phyloP scores from a whole-genome alignment of 1,140 invertebrate species.

The Charaxes varanes region DNA sequence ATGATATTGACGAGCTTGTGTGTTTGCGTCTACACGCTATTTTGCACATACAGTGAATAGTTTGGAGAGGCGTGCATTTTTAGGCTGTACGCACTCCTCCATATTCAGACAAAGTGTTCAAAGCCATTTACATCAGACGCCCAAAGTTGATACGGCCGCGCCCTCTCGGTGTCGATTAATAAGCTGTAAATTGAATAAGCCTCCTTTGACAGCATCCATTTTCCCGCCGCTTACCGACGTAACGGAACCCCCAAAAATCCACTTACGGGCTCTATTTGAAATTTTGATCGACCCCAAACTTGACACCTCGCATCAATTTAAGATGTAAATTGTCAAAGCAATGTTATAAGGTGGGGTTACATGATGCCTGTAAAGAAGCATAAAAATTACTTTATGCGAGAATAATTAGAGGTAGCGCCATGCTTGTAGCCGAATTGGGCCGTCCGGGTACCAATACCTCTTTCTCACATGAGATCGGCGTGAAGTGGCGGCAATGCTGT shows the following conservation, averaged over 20 bases:
- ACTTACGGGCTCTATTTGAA: constrained; percentile 67
- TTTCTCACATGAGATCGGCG: too few relatives aligned
- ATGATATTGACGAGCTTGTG: too few relatives aligned
- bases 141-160: constrained; percentile 17
- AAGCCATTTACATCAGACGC: constrained; percentile 5
- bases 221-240: constrained; percentile 49
- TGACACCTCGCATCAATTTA: constrained; percentile 69
- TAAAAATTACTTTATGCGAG: too few relatives aligned
- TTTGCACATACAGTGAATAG: too few relatives aligned
- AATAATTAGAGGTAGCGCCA: too few relatives aligned
- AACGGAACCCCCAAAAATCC: constrained; percentile 60
- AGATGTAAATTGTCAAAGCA: constrained; percentile 70
- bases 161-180: constrained; percentile 55
- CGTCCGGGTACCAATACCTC: too few relatives aligned
- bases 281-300: constrained; percentile 67
- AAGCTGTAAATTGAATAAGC: constrained; percentile 62
- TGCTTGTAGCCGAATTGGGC: too few relatives aligned
- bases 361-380: too few relatives aligned
- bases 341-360: constrained; percentile 30
- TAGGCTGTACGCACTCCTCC: too few relatives aligned
- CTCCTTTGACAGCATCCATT: constrained; percentile 70
- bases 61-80: too few relatives aligned
- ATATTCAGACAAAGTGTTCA: background rate
- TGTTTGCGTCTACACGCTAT: too few relatives aligned
- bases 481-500: too few relatives aligned